Evolutionary conservation across 2,113 vertebrate genomes (phyloP).

Genomic region (Gallinago paraguaiae): DNA sequence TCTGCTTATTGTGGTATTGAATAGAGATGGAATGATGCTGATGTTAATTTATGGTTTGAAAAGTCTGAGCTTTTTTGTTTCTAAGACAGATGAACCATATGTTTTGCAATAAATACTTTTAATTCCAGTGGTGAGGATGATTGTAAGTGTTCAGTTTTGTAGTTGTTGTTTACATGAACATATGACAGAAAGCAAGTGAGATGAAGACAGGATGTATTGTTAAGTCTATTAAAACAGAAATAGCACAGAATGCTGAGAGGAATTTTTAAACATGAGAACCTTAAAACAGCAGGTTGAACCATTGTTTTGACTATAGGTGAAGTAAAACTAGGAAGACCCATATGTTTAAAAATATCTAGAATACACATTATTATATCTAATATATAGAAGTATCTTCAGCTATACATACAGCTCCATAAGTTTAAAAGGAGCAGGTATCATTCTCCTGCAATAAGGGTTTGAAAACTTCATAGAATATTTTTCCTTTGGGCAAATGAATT

Average conservation of each 20-base stretch:
- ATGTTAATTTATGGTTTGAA: conserved; percentile 1
- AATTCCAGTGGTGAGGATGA: conserved; percentile 9
- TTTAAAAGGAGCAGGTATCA: background rate
- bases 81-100: background rate
- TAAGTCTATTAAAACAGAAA: background rate
- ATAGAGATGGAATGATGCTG: background rate
- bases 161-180: background rate
- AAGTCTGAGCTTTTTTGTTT: conserved; percentile 19
- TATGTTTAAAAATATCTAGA: background rate
- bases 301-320: background rate
- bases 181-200: conserved; percentile 3
- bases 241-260: background rate
- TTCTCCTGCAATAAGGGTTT: background rate
- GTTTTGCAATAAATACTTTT: conserved; percentile 32
- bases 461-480: background rate
- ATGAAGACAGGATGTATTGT: background rate
- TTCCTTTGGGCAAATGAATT: background rate
- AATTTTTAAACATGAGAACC: background rate
- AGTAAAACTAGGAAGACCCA: background rate
- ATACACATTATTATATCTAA: background rate
- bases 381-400: background rate
- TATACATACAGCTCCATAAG: background rate
- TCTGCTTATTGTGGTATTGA: background rate
- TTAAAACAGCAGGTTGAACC: background rate
- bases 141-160: background rate